Base-by-base conservation (phyloP, 2,113 vertebrate genomes). In the Tachysurus vachellii region DNA sequence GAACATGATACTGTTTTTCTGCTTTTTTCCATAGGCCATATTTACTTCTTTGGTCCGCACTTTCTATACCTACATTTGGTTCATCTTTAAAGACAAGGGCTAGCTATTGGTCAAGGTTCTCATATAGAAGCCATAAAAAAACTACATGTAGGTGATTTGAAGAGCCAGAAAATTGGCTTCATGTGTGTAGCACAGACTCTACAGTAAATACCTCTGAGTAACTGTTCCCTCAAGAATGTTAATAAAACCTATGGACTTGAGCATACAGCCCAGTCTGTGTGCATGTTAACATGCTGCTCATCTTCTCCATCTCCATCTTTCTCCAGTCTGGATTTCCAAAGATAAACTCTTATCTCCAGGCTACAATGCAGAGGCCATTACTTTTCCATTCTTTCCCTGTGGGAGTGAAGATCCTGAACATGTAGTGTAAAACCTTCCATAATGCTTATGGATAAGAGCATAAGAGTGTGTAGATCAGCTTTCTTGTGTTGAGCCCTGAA, bases 301-400 rank as follows among this genome's bases (percentile, higher is more conserved):
- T 73, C 73, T 61, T 31, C 36, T 88, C 21, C 19, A 50, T 56
- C 71, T 53, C 19, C 70, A 5, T 56, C 59, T 66, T 57, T 68
- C 80, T 76, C 47, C 54, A 21, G 56, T 54, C 70, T n/a, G 57
- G 23, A 76, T 80, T 86, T 56, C 53, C 53, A 64, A 66, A 87
- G 81, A 87, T 87, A 87, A 87, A 79, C 86, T 42, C 81, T 84
- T 84, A 87, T 87, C 82, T 84, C 59, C n/a, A 66, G 86, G 71
- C 50, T 28, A 84, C 81, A 84, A 31, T 71, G 50, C 81, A 36
- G 59, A 82, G 44, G 70, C 59, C 50, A 44, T 82, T 82, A 85
- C 87, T 66, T 53, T 76, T 19, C 79, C 70, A 59, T 82, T 86
- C 73, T 16, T 10, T 86, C 71, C 80, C 85, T 82, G 59, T 31